phyloP scores from a whole-genome alignment of 2,888 invertebrate genomes.

The Spodoptera exigua region DNA sequence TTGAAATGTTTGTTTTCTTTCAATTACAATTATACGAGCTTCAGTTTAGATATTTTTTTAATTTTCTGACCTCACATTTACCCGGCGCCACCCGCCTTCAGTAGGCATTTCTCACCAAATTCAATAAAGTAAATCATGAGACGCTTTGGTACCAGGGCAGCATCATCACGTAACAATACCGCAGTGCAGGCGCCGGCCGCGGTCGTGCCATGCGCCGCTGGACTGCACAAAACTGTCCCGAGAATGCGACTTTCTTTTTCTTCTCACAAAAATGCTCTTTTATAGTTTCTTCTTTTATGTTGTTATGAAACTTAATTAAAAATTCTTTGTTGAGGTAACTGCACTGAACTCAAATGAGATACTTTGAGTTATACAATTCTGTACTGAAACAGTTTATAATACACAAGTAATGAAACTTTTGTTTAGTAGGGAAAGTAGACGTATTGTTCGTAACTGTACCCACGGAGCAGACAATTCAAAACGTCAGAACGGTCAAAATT shows the following conservation, averaged over 20 bases:
- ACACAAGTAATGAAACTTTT: conserved; percentile 18
- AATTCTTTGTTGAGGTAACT: conserved; percentile 55
- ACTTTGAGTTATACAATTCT: conserved; percentile 26
- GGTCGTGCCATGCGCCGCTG: conserved; percentile 45
- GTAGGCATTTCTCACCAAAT: no score
- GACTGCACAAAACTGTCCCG: conserved; percentile 57
- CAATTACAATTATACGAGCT: no score
- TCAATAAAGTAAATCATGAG: conserved; percentile 17
- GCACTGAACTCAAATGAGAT: conserved; percentile 36
- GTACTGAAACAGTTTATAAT: conserved; percentile 8
- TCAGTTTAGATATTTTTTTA: not conserved
- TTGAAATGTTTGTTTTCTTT: no score
- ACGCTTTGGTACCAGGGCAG: conserved; percentile 58
- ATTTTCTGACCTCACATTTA: no score
- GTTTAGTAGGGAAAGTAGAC: conserved; percentile 1
- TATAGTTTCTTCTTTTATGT: conserved; percentile 51
- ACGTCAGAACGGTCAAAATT: conserved; percentile 15
- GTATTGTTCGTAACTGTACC: not conserved
- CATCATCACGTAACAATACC: conserved; percentile 82
- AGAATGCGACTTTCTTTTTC: conserved; percentile 48
- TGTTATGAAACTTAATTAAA: conserved; percentile 62
- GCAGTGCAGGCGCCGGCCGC: conserved; percentile 75
- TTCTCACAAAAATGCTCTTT: conserved; percentile 48
- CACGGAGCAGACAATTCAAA: not conserved
- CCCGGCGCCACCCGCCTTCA: no score